Evolutionary conservation across 2,888 invertebrate genomes (phyloP).

Genomic region (Amblyjoppa proteus): DNA sequence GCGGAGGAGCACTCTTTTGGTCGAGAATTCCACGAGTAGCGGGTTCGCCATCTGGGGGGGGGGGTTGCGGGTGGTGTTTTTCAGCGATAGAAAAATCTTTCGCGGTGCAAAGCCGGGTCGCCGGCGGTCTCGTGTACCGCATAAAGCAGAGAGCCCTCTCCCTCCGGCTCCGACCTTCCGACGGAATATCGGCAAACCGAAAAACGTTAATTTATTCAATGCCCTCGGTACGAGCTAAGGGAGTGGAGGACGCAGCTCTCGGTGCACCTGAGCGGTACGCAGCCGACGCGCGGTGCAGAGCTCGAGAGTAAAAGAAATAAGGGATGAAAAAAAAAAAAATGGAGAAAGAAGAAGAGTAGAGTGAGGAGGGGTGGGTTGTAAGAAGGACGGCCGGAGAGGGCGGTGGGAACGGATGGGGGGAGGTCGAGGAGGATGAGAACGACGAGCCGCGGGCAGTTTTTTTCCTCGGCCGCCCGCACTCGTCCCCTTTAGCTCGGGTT

Average conservation of each 20-base stretch:
- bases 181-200: slow-evolving; percentile 81
- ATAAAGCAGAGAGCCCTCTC: slow-evolving; percentile 44
- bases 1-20: slow-evolving; percentile 11
- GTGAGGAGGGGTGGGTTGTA: slow-evolving; percentile 56
- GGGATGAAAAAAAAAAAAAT: slow-evolving; percentile 59
- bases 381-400: slow-evolving; percentile 57
- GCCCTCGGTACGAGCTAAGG: slow-evolving; percentile 73
- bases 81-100: slow-evolving; percentile 62
- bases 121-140: slow-evolving; percentile 38
- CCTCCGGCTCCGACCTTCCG: slow-evolving; percentile 35
- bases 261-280: slow-evolving; percentile 45
- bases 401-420: slow-evolving; percentile 52
- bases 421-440: slow-evolving; percentile 53
- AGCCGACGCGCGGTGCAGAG: slow-evolving; percentile 34
- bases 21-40: slow-evolving; percentile 19
- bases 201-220: slow-evolving; percentile 83
- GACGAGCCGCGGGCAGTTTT: slow-evolving; percentile 69
- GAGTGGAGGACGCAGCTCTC: slow-evolving; percentile 54
- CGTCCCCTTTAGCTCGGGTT: slow-evolving; percentile 17
- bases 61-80: slow-evolving; percentile 33
- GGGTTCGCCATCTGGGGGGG: background rate
- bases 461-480: slow-evolving; percentile 69
- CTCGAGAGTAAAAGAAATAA: slow-evolving; percentile 56
- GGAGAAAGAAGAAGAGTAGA: slow-evolving; percentile 50
- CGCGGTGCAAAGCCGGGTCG: slow-evolving; percentile 40